These are phyloP conservation scores for Trachelus stipa DNA, from an alignment of 2,888 invertebrate species.

Conservation along the genomic window DNA sequence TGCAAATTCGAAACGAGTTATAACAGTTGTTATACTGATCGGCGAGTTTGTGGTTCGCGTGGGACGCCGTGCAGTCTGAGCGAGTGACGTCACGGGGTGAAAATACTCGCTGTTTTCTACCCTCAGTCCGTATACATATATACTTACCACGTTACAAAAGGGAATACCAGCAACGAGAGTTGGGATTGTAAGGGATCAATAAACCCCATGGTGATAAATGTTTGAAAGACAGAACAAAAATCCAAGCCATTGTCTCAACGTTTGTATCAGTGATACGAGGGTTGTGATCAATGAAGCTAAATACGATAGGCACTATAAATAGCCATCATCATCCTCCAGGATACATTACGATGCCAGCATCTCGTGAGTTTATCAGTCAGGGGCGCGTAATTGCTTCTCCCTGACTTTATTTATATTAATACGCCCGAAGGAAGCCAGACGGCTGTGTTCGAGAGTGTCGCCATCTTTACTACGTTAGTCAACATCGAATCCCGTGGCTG, in stretches of 20 bases:
- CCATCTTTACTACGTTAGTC: neutral
- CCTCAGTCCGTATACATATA: neutral
- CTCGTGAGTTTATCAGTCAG: neutral
- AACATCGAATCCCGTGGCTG: neutral
- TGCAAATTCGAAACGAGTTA: neutral
- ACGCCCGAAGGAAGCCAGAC: neutral
- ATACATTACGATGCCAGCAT: neutral
- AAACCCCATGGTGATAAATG: neutral
- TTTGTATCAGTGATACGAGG: neutral
- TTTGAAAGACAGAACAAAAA: neutral
- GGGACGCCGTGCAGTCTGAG: slow-evolving; percentile 22
- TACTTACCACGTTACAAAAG: neutral
- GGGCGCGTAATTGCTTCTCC: neutral
- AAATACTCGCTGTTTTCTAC: slow-evolving; percentile 16
- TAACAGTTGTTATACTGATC: neutral
- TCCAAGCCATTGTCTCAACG: neutral
- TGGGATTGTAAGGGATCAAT: neutral
- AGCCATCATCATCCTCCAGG: neutral
- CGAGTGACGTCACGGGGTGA: slow-evolving; percentile 25
- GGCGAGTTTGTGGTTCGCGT: neutral
- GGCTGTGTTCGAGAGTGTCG: neutral
- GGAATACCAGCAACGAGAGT: neutral
- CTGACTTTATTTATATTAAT: neutral
- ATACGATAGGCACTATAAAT: neutral
- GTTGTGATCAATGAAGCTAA: neutral